Evolutionary conservation across 2,797 vertebrate species (phyloP).

Genomic region (Hyperoplus lanceolatus): DNA sequence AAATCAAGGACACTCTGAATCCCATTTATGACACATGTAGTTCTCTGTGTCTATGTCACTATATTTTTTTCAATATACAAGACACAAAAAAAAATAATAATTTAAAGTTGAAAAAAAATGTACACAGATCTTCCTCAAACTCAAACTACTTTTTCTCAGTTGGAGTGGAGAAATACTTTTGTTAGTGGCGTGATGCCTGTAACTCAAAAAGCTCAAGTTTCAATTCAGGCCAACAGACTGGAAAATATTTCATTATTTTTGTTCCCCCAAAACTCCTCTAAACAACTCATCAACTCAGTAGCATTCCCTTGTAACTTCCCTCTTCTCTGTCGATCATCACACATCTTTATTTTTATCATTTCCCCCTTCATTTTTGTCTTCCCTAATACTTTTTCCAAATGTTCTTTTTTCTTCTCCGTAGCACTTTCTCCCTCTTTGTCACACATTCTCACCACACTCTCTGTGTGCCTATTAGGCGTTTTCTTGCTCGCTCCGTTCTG

Average conservation of each 20-base stretch:
- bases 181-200: neutral
- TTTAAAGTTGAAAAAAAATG: neutral
- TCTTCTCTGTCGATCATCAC: neutral
- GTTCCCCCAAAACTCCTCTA: conserved; percentile 14
- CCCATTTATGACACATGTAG: neutral
- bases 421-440: conserved; percentile 56
- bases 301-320: neutral
- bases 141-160: neutral
- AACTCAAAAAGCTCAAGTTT: neutral
- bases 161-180: neutral
- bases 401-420: conserved; percentile 27
- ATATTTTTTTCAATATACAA: neutral
- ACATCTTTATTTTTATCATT: conserved; percentile 7
- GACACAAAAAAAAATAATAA: neutral
- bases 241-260: neutral
- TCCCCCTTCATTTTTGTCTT: conserved; percentile 29
- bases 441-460: conserved; percentile 42
- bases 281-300: conserved; percentile 4
- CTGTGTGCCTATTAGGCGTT: neutral
- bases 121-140: neutral
- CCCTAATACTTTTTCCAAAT: conserved; percentile 14
- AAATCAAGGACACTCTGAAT: neutral
- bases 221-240: too few relatives aligned
- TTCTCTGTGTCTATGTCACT: neutral
- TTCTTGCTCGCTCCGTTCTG: neutral